These are phyloP conservation scores for Caenorhabditis auriculariae DNA, from an alignment of 2,888 invertebrate genomes.

Conservation along the genomic window DNA sequence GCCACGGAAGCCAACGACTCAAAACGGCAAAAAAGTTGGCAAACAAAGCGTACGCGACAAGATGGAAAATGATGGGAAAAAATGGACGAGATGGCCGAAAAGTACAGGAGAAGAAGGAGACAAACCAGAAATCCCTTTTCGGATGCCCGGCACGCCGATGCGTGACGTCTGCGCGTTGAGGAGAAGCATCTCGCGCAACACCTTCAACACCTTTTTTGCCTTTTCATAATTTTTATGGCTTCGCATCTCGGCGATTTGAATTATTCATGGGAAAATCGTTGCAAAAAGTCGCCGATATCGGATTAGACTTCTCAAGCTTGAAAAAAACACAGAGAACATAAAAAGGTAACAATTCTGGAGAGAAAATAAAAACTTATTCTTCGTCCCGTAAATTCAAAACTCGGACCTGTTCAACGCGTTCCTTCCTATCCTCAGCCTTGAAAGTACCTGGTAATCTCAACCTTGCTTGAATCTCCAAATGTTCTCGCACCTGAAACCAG, in stretches of 20 bases:
- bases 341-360: background rate
- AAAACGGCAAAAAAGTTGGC: no score
- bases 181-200: constrained; percentile 79
- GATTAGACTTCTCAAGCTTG: no score
- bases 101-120: background rate
- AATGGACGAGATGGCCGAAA: background rate
- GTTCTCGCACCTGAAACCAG: constrained; percentile 45
- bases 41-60: no score
- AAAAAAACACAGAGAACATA: no score
- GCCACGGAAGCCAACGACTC: no score
- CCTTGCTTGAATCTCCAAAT: constrained; percentile 69
- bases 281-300: no score
- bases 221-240: background rate
- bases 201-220: constrained; percentile 5
- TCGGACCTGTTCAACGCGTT: constrained; percentile 79
- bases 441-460: constrained; percentile 80
- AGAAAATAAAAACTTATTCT: background rate
- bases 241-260: background rate
- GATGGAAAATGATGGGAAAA: no score
- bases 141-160: constrained; percentile 80
- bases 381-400: background rate
- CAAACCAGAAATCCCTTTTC: constrained; percentile 40
- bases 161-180: constrained; percentile 84
- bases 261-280: no score
- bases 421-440: constrained; percentile 75